Base-by-base conservation (phyloP, 2,888 invertebrate species). In the Adelphocoris suturalis region DNA sequence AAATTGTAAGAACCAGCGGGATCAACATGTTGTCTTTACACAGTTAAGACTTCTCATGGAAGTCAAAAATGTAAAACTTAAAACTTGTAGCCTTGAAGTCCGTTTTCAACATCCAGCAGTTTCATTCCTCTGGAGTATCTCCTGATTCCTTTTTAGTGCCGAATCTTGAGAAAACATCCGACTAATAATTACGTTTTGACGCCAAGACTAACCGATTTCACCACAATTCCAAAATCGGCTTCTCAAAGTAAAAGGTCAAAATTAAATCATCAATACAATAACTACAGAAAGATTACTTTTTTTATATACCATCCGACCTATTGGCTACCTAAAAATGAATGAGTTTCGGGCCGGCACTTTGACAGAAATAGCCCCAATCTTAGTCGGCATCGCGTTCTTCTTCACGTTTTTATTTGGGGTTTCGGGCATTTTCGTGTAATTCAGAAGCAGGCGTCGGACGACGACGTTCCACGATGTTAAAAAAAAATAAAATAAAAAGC, bases 361-460 rank as follows among this genome's bases (percentile, higher is more conserved):
- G 68, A 68, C 19, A 1, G 68, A 11, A 68, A 68, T 68, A 11
- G 68, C 68, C 68, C 23, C 68, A 68, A 19, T 68, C 68, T 27
- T 23, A 19, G 23, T 5, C 52, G 68, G 23, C 23, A 68, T 23
- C 68, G 68, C 68, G 68, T 68, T 68, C n/a, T 57, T 14, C 19
- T 13, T 27, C 19, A 23, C 2, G 27, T 19, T 68, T 68, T 68
- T 68, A 23, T 27, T 23, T 3, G 52, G 68, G 23, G 0, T 12
- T 68, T 23, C 12, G 9, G 68, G 68, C 9, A 68, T 68, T 68
- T 68, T 23, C 9, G 68, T 12, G 68, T 68, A 23, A 68, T 68
- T 68, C 68, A 23, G 68, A 23, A 68, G 68, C 68, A 68, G 68
- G 68, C 68, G 68, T 68, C 68, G 23, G 68, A 23, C 68, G 23